Conservation (phyloP, 1,140 invertebrate species). For the Heliothis subflexa region DNA sequence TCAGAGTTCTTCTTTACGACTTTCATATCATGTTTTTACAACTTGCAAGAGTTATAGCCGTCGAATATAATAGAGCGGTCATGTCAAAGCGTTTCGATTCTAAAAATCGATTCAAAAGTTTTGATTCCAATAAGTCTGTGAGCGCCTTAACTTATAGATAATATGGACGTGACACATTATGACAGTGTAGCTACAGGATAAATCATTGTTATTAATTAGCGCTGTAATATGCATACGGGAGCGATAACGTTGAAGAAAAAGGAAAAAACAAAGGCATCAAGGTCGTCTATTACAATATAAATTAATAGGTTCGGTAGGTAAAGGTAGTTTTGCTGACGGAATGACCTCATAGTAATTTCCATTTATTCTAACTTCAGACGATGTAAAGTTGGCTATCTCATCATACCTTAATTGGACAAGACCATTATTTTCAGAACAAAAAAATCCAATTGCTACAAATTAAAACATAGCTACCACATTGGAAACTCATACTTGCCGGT, state of each 20-base stretch:
- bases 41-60: not conserved
- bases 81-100: constrained; percentile 16
- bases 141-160: not conserved
- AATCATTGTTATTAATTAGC: constrained; percentile 40
- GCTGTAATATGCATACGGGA: not conserved
- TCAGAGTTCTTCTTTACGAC: constrained; percentile 19
- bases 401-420: no score
- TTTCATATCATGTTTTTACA: constrained; percentile 20
- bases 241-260: constrained; percentile 10
- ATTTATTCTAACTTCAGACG: not conserved
- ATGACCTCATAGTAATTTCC: no score
- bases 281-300: not conserved
- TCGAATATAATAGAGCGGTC: constrained; percentile 23
- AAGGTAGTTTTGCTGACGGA: no score
- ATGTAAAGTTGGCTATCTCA: not conserved
- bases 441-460: not conserved
- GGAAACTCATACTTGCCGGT: no score
- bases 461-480: no score
- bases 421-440: not conserved
- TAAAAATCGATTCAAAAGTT: not conserved
- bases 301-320: no score
- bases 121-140: not conserved
- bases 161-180: constrained; percentile 20
- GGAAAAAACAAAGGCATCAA: constrained; percentile 3
- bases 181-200: constrained; percentile 29